Conservation (phyloP, 1,140 invertebrate genomes). For the Drosophila mojavensis region DNA sequence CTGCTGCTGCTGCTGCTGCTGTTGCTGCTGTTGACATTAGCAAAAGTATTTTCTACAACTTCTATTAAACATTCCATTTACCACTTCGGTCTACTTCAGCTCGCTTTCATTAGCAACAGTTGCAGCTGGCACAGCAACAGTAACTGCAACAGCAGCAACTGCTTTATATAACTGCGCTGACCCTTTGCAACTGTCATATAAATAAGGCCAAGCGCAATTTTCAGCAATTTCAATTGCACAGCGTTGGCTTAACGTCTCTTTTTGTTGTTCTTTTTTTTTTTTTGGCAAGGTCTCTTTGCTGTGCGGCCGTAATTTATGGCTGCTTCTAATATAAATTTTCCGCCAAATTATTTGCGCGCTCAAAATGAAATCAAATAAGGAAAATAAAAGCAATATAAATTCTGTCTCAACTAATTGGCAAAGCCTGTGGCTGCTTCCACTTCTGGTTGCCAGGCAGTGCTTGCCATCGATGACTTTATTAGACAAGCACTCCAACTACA, state of each 20-base stretch:
- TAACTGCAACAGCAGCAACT: neutral
- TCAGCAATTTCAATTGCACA: conserved; percentile 61
- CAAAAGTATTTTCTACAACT: conserved; percentile 26
- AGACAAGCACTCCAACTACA: conserved; percentile 31
- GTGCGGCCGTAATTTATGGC: conserved; percentile 69
- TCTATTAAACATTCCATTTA: conserved; percentile 36
- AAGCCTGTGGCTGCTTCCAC: conserved; percentile 23
- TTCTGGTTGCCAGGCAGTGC: conserved; percentile 26
- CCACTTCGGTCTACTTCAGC: conserved; percentile 43
- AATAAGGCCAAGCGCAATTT: conserved; percentile 24
- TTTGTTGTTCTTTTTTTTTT: neutral
- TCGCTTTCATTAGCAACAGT: conserved; percentile 36
- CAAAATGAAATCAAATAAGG: too few relatives aligned
- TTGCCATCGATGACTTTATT: conserved; percentile 68
- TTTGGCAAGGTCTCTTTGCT: conserved; percentile 24
- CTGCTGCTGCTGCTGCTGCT: conserved; percentile 37
- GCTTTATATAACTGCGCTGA: neutral
- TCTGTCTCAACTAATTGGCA: conserved; percentile 76
- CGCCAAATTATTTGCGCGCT: conserved; percentile 58
- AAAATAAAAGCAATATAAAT: conserved; percentile 72
- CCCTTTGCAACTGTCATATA: conserved; percentile 1
- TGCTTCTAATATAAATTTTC: conserved; percentile 75
- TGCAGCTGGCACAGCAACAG: conserved; percentile 10
- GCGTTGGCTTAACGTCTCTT: conserved; percentile 64
- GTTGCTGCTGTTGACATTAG: conserved; percentile 51